phyloP scores from a whole-genome alignment of 1,140 invertebrate species.

The Scaptomyza graminum region DNA sequence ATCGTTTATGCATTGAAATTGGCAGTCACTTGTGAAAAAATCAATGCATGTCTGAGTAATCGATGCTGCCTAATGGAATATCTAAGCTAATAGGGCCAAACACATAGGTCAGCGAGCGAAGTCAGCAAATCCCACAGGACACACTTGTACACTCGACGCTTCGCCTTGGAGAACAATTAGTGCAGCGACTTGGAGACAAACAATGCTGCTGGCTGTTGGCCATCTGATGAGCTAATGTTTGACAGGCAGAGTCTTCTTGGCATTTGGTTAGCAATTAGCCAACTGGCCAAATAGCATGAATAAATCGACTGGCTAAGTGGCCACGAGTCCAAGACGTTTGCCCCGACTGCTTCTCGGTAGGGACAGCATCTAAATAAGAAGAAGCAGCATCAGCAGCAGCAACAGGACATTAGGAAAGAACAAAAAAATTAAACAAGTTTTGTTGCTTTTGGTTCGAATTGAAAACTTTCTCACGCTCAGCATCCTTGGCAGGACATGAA shows the following conservation, averaged over 20 bases:
- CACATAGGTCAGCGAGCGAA: conserved; percentile 11
- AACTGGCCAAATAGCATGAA: conserved; percentile 73
- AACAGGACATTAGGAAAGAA: conserved; percentile 49
- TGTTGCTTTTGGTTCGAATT: background rate
- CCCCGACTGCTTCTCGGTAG: conserved; percentile 26
- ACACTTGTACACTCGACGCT: background rate
- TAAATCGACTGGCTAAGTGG: conserved; percentile 69
- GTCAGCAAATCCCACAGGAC: conserved; percentile 10
- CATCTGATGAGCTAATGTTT: conserved; percentile 76
- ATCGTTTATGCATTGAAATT: conserved; percentile 81
- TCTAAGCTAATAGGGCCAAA: conserved; percentile 71
- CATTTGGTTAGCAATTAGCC: conserved; percentile 72
- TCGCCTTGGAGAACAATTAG: conserved; percentile 66
- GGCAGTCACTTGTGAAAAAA: conserved; percentile 80
- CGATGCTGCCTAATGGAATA: conserved; percentile 78
- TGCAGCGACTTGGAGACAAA: conserved; percentile 45
- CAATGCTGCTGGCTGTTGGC: conserved; percentile 63
- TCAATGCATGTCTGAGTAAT: conserved; percentile 82
- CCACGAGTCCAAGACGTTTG: conserved; percentile 37
- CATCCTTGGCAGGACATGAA: conserved; percentile 69
- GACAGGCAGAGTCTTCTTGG: conserved; percentile 43
- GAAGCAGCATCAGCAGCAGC: conserved; percentile 35
- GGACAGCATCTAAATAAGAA: background rate
- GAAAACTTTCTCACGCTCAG: conserved; percentile 73
- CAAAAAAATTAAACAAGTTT: conserved; percentile 53